Conservation (phyloP, 2,113 vertebrate genomes). For the Urocitellus parryii region DNA sequence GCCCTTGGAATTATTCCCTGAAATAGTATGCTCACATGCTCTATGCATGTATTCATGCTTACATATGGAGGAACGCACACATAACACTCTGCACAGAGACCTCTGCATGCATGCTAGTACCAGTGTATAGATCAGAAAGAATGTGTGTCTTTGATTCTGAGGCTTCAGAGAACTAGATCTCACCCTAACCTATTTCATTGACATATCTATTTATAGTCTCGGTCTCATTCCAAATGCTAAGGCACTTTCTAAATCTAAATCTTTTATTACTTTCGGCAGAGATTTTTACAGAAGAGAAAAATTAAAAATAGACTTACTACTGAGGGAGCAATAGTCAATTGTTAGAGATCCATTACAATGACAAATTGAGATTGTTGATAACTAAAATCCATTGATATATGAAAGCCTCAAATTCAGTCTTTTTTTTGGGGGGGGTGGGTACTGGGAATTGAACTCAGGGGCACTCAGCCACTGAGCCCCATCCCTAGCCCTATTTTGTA, state of each 20-base stretch:
- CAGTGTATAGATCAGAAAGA: neutral
- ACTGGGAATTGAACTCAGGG: too few relatives aligned
- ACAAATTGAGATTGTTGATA: neutral
- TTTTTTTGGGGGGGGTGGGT: too few relatives aligned
- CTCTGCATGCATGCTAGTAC: neutral
- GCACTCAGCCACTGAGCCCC: too few relatives aligned
- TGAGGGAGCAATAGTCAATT: neutral
- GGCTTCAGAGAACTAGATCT: slow-evolving; percentile 39
- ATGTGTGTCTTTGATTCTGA: neutral
- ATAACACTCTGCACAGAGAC: neutral
- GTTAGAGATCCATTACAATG: neutral
- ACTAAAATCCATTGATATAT: slow-evolving; percentile 1
- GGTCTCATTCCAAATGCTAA: slow-evolving; percentile 76
- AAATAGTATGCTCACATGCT: neutral
- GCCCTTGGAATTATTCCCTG: neutral
- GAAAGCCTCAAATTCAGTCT: neutral
- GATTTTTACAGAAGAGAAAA: slow-evolving; percentile 65
- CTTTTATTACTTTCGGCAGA: slow-evolving; percentile 82
- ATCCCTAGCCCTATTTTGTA: too few relatives aligned
- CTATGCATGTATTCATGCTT: neutral
- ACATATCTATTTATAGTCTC: slow-evolving; percentile 75
- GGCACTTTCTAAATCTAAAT: slow-evolving; percentile 83
- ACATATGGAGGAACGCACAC: neutral
- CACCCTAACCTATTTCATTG: slow-evolving; percentile 66
- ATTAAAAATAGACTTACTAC: slow-evolving; percentile 79